Conservation (phyloP, 2,888 invertebrate genomes). For the Drosophila neotestacea region DNA sequence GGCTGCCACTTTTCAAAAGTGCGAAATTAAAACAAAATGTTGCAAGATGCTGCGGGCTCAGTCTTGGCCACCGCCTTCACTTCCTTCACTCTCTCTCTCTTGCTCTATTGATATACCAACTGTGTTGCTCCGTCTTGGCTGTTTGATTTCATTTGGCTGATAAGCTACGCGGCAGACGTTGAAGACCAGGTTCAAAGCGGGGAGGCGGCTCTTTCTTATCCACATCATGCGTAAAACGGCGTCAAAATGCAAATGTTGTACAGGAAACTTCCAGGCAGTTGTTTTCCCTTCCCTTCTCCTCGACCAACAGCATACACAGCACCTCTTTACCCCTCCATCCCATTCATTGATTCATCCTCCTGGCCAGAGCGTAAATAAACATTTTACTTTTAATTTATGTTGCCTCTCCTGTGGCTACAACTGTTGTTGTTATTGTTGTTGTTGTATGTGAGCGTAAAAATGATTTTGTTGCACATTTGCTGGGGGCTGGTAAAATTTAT, state of each 20-base stretch:
- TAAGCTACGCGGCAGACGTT: conserved; percentile 51
- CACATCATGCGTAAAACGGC: conserved; percentile 75
- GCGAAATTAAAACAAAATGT: conserved; percentile 79
- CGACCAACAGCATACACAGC: not conserved
- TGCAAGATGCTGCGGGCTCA: conserved; percentile 74
- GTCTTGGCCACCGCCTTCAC: conserved; percentile 28
- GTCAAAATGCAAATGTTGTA: conserved; percentile 76
- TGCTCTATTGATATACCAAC: conserved; percentile 9
- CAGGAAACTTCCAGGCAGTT: conserved; percentile 65
- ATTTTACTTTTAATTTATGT: conserved; percentile 76
- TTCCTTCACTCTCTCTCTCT: not conserved
- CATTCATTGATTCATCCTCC: conserved; percentile 48
- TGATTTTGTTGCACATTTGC: conserved; percentile 70
- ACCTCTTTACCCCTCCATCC: not conserved
- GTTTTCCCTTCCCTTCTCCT: conserved; percentile 2
- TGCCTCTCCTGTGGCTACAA: conserved; percentile 19
- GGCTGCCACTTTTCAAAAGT: conserved; percentile 76
- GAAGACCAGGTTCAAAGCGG: conserved; percentile 24
- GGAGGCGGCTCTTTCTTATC: conserved; percentile 33
- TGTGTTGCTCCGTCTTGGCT: conserved; percentile 41
- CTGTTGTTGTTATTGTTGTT: conserved; percentile 26
- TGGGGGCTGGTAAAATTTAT: conserved; percentile 59
- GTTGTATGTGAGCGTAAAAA: conserved; percentile 57
- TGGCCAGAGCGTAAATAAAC: conserved; percentile 70
- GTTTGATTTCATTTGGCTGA: conserved; percentile 70